Evolutionary conservation across 2,113 vertebrate genomes (phyloP).

Genomic region (Peucedramus taeniatus): DNA sequence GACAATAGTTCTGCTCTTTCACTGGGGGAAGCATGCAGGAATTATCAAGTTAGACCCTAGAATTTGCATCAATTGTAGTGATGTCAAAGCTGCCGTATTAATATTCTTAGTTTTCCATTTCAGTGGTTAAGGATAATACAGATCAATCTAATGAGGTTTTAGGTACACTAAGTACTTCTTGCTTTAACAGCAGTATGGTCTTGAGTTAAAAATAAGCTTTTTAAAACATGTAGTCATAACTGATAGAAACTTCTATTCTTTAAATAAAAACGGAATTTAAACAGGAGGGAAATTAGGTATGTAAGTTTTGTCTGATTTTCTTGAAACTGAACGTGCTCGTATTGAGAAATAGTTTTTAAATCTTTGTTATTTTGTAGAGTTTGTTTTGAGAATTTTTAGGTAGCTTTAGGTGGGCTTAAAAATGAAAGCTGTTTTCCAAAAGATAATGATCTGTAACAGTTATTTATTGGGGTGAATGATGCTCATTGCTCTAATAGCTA

Average conservation of each 20-base stretch:
- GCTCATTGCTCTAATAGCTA: background rate
- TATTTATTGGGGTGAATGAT: background rate
- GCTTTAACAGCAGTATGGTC: background rate
- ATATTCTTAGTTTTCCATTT: constrained; percentile 69
- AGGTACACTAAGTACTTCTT: constrained; percentile 15
- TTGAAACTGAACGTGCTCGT: background rate
- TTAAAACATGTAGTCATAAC: constrained; percentile 7
- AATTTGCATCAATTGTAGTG: constrained; percentile 71
- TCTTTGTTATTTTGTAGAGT: background rate
- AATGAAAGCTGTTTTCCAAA: background rate
- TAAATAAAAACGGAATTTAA: background rate
- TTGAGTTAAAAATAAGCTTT: constrained; percentile 39
- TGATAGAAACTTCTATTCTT: background rate
- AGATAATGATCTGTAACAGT: background rate
- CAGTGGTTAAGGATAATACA: constrained; percentile 60
- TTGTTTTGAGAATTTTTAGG: background rate
- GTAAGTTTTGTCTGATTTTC: background rate
- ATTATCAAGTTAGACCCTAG: constrained; percentile 70
- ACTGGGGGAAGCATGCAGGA: constrained; percentile 46
- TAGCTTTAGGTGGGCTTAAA: background rate
- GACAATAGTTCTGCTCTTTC: constrained; percentile 59
- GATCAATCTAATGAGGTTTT: constrained; percentile 63
- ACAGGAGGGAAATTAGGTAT: background rate
- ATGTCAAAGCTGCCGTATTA: constrained; percentile 72
- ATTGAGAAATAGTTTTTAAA: background rate